Evolutionary conservation across 92 coral and sea anemone genomes (phyloP).

Genomic region (Parazoanthus swiftii): DNA sequence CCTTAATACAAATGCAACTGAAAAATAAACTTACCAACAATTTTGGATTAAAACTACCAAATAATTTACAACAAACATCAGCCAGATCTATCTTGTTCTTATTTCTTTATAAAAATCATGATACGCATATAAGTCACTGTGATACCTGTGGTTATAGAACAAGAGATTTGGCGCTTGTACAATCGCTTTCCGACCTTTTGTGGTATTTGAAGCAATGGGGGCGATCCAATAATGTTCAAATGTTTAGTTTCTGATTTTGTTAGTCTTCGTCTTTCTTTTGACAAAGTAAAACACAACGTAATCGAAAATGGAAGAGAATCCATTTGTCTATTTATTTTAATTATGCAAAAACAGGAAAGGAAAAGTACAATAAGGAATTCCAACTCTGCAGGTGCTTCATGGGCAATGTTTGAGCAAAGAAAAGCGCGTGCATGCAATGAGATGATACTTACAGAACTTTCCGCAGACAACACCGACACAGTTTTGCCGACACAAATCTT

Average conservation of each 20-base stretch:
- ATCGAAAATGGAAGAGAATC: not conserved
- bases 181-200: not conserved
- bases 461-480: not conserved
- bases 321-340: not conserved
- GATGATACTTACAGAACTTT: not conserved
- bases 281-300: not conserved
- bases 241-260: not conserved
- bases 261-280: not conserved
- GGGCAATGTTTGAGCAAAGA: not conserved
- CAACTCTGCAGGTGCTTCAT: constrained; percentile 4
- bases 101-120: too few relatives aligned
- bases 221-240: not conserved
- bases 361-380: not conserved
- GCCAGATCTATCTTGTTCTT: too few relatives aligned
- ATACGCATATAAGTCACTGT: too few relatives aligned
- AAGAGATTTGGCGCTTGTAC: not conserved
- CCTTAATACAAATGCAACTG: too few relatives aligned
- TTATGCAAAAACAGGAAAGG: not conserved
- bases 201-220: not conserved
- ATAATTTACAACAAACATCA: too few relatives aligned
- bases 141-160: not conserved
- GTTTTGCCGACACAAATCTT: not conserved
- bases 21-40: too few relatives aligned
- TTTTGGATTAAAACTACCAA: too few relatives aligned
- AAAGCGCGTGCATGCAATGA: not conserved